These are phyloP conservation scores for Drosophila mimica DNA, from an alignment of 2,888 invertebrate genomes.

Conservation along the genomic window DNA sequence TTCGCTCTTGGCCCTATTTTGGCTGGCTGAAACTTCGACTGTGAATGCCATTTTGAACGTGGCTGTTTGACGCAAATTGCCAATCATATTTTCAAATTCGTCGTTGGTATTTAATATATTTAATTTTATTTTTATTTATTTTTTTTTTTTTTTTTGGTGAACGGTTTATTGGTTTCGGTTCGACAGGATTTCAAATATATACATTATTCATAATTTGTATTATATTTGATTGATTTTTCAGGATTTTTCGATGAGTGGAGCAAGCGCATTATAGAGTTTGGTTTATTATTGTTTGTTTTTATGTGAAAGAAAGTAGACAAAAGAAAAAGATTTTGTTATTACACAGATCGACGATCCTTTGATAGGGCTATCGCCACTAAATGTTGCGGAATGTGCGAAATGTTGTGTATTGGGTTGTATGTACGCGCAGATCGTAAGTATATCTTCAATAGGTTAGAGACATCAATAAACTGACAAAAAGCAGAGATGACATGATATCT, in stretches of 20 bases:
- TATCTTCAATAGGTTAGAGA: conserved; percentile 41
- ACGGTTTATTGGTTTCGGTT: conserved; percentile 64
- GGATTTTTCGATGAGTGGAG: conserved; percentile 82
- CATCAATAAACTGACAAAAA: conserved; percentile 26
- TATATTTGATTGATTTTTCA: conserved; percentile 45
- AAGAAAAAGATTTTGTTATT: conserved; percentile 81
- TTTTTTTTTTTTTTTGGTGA: conserved; percentile 37
- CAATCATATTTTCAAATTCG: conserved; percentile 17
- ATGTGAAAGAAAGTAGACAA: conserved; percentile 82
- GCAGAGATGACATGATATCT: conserved; percentile 44
- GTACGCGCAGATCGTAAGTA: conserved; percentile 30
- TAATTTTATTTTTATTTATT: background rate
- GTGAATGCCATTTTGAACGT: conserved; percentile 84
- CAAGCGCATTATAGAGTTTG: conserved; percentile 76
- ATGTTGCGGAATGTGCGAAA: conserved; percentile 58
- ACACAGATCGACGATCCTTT: conserved; percentile 74
- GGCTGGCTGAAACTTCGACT: conserved; percentile 79
- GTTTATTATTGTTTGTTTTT: conserved; percentile 54
- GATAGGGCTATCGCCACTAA: conserved; percentile 41
- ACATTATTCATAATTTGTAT: conserved; percentile 44
- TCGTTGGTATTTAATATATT: background rate
- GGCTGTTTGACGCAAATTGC: conserved; percentile 65
- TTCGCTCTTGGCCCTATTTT: conserved; percentile 76
- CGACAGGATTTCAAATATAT: conserved; percentile 60
- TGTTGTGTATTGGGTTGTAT: conserved; percentile 35